phyloP scores from a whole-genome alignment of 2,797 vertebrate species.

The Micrastur ruficollis region DNA sequence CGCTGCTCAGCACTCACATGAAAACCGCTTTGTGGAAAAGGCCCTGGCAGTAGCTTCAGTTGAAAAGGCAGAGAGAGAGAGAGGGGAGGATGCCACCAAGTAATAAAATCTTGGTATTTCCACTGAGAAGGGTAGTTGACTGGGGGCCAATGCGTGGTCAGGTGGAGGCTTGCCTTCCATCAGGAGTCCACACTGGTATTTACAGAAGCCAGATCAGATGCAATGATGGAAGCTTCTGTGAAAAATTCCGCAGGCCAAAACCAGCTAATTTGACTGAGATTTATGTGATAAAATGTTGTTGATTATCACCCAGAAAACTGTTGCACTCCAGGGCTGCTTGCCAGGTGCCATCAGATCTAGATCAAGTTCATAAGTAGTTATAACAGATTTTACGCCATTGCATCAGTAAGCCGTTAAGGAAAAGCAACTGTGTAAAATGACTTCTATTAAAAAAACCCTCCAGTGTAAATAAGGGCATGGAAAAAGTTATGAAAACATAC shows the following conservation, averaged over 20 bases:
- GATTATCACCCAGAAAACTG: background rate
- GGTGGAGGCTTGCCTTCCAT: background rate
- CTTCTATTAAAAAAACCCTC: background rate
- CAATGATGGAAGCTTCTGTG: background rate
- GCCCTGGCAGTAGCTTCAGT: background rate
- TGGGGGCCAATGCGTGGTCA: fast-evolving
- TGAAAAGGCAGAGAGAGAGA: background rate
- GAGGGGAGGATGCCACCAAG: background rate
- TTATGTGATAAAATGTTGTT: background rate
- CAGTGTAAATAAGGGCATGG: background rate
- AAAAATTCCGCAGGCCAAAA: background rate
- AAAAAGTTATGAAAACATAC: background rate
- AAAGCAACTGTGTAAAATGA: background rate
- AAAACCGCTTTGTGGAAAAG: background rate
- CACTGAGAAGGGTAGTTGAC: background rate
- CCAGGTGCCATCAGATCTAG: background rate
- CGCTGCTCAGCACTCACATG: background rate
- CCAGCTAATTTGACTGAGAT: background rate
- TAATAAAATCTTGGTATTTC: background rate
- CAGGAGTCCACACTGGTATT: background rate
- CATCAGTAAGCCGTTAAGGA: background rate
- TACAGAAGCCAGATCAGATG: background rate
- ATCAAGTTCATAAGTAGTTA: background rate
- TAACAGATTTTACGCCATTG: background rate
- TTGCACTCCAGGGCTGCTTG: background rate